Evolutionary conservation across 23 tunicate genomes (phyloP).

Genomic region (Trididemnum clinides): DNA sequence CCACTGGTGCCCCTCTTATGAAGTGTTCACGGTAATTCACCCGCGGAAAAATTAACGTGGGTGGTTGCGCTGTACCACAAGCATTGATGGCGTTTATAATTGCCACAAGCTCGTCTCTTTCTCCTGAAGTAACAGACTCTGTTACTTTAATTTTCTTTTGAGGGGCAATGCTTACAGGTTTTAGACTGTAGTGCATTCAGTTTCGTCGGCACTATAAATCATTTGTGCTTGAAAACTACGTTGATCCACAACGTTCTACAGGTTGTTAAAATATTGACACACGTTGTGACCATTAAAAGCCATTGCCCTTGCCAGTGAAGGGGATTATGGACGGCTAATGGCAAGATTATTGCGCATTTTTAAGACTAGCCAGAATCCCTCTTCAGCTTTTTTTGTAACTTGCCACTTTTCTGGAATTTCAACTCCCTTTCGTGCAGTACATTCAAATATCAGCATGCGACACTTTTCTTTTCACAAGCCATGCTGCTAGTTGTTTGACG

Average conservation of each 20-base stretch:
- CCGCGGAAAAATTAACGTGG: neutral
- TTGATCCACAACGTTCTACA: neutral
- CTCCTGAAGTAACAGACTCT: neutral
- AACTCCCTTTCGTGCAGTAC: no score
- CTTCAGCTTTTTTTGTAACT: neutral
- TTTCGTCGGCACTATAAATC: neutral
- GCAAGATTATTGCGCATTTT: neutral
- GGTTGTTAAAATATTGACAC: neutral
- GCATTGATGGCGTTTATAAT: neutral
- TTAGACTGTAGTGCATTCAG: constrained; percentile 19
- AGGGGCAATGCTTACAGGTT: neutral
- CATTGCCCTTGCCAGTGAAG: neutral
- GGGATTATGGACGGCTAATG: neutral
- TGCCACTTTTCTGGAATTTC: neutral
- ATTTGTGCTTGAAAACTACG: neutral
- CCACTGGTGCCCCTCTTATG: constrained; percentile 32
- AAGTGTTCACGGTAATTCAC: no score
- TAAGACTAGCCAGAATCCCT: neutral
- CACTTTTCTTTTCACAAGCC: constrained; percentile 1
- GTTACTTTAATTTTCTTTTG: neutral
- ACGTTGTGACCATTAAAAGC: neutral
- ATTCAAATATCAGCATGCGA: neutral
- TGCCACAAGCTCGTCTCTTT: constrained; percentile 24
- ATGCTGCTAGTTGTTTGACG: neutral
- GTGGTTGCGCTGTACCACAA: neutral